These are phyloP conservation scores for Nasonia giraulti DNA, from an alignment of 1,140 invertebrate genomes.

Conservation along the genomic window DNA sequence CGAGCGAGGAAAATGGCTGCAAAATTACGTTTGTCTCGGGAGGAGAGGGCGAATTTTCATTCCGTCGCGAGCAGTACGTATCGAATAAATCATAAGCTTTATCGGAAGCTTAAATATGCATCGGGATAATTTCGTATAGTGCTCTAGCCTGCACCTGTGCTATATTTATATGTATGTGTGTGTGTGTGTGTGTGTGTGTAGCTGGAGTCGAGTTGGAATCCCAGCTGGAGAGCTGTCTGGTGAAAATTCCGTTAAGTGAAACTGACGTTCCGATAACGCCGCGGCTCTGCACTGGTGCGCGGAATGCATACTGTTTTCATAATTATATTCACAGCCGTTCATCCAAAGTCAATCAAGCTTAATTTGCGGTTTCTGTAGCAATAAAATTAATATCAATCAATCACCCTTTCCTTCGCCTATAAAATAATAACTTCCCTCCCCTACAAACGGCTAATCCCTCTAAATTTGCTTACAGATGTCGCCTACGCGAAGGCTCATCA, in stretches of 20 bases:
- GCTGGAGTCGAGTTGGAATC: background rate
- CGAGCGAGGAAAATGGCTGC: too few species aligned
- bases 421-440: too few species aligned
- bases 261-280: background rate
- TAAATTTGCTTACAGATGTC: slow-evolving; percentile 49
- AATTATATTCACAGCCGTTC: background rate
- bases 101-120: too few species aligned
- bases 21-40: too few species aligned
- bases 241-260: slow-evolving; percentile 1
- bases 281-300: background rate
- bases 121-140: too few species aligned
- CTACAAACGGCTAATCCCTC: background rate
- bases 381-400: background rate
- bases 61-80: too few species aligned
- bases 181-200: too few species aligned
- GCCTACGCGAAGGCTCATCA: background rate
- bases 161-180: too few species aligned
- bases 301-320: background rate
- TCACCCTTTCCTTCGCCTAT: background rate
- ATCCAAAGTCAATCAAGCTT: background rate
- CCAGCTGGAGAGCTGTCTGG: background rate
- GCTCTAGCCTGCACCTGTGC: too few species aligned
- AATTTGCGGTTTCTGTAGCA: background rate
- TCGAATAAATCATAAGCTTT: too few species aligned
- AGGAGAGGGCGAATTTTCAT: too few species aligned